Percentiles rank a stretch among this genome's conserved stretches.
Conservation (phyloP, 2,888 invertebrate species). For the Ophion ellenae region DNA sequence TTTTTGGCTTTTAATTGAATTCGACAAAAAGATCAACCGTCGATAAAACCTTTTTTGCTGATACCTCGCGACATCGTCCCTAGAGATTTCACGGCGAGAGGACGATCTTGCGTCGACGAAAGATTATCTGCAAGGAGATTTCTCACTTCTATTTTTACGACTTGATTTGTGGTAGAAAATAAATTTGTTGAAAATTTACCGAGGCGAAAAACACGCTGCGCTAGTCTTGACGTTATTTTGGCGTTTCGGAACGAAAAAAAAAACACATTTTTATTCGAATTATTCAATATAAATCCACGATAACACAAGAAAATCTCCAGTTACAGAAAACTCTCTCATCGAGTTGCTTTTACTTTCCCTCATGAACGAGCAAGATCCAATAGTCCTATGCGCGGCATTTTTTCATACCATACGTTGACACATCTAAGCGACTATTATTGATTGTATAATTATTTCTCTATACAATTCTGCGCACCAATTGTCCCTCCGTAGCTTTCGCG, state of each 20-base stretch:
- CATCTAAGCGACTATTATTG: conserved; percentile 39
- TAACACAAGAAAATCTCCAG: background rate
- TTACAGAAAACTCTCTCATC: background rate
- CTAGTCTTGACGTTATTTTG: too few relatives aligned
- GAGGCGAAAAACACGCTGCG: too few relatives aligned
- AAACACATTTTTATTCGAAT: background rate
- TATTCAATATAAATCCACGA: background rate
- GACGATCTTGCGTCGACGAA: background rate
- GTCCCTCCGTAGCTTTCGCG: conserved; percentile 19
- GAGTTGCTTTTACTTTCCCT: background rate
- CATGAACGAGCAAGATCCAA: background rate
- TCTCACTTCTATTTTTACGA: background rate
- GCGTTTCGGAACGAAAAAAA: too few relatives aligned
- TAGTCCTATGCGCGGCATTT: conserved; percentile 29
- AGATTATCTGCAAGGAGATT: conserved; percentile 1
- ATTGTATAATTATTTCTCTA: conserved; percentile 54
- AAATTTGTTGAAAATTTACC: background rate
- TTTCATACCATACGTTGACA: conserved; percentile 44
- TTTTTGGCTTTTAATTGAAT: conserved; percentile 45
- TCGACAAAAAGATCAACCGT: conserved; percentile 15
- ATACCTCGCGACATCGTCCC: background rate
- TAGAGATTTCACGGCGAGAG: background rate
- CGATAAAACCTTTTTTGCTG: conserved; percentile 7
- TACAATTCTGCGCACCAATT: conserved; percentile 66
- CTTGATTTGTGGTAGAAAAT: background rate